Base-by-base conservation (phyloP, 92 coral and sea anemone species). In the Phenganax stokvisi region DNA sequence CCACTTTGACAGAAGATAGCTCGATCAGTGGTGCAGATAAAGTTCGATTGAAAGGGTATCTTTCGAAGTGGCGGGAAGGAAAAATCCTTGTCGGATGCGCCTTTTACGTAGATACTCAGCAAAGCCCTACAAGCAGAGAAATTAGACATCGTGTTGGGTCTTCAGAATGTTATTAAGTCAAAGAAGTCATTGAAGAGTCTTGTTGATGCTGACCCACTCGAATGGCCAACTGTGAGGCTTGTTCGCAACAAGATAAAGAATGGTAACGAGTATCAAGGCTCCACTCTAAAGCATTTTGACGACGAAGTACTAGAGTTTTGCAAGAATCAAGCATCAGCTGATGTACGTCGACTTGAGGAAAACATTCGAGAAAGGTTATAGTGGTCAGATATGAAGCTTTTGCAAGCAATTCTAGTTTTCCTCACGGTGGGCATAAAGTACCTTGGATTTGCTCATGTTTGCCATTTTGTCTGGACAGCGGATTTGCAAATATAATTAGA, bases 341-440 rank as follows among this genome's bases (percentile, higher is more conserved):
- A 75, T 56, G 80, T 75, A 59, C 62, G 65, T 30, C 80, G 67
- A 57, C 80, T 75, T 56, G 80, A 75, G 37, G 64, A 75, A 75
- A 75, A 75, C 2, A 75, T 56, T 66, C 71, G 28, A 17, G 71
- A 65, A 65, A 65, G 71, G 71, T 75, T 20, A 20, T 20, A 20
- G 25, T 20, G 25, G 25, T 20, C 25, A 20, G 25, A 20, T 20
- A 20, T 20, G 25, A 20, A 20, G 25, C 25, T 20, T 75, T n/a
- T 56, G 62, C 62, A 51, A 75, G 80, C 80, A 75, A 75, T 75
- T 65, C 52, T 75, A 65, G 64, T 54, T 75, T 75, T 75, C 63
- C 66, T 75, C 30, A 70, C 74, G 74, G 29, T n/a, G 74, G 74
- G 74, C 74, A 70, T n/a, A 70, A 70, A 70, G 4, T 12, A 28